Evolutionary conservation across 2,888 invertebrate genomes (phyloP), one percentile per base, ranked within the genome.

Genomic region (Arge pagana): DNA sequence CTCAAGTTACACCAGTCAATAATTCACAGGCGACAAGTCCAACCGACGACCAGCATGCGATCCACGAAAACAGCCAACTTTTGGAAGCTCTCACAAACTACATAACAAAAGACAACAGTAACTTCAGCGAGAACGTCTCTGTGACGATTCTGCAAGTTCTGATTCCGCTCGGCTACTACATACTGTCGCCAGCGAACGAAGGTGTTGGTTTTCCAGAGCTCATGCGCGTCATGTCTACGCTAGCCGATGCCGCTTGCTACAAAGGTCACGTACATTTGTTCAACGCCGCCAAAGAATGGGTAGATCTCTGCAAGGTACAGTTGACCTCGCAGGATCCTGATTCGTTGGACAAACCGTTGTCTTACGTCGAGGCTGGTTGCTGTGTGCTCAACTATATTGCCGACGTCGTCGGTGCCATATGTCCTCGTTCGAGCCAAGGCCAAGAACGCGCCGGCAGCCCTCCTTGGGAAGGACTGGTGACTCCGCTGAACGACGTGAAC

Each of bases 161-260:
- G n/a, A 81, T 90, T 42, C 88, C 89, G 24, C 78, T 90, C 61
- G 89, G 87, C 0, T 84, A 85, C 35, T 82, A 85, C 23, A 79
- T 89, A 52, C 76, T 89, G 13, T 82, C 83, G 1, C 82, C 85
- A 0, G 73, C 82, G 0, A 78, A 84, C 37, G 88, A 88, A 68
- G 85, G 85, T 0, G 81, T 81, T n/a, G 87, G 88, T n/a, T 90
- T 91, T 68, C 83, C 87, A 0, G 89, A 90, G 66, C 78, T 92
- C 5, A 84, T 91, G 81, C 80, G 83, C 52, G 86, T 90, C 3
- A 89, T 91, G 89, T 85, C 88, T 2, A 88, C 86, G 40, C 72
- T 96, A 59, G 95, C 95, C 0, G 93, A 93, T 74, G 90, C 92
- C 15, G 89, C 92, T 15, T 82, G 85, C 3, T 92, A 92, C 19